Evolutionary conservation across 2,888 invertebrate species (phyloP).

Genomic region (Bruchidius siliquastri): DNA sequence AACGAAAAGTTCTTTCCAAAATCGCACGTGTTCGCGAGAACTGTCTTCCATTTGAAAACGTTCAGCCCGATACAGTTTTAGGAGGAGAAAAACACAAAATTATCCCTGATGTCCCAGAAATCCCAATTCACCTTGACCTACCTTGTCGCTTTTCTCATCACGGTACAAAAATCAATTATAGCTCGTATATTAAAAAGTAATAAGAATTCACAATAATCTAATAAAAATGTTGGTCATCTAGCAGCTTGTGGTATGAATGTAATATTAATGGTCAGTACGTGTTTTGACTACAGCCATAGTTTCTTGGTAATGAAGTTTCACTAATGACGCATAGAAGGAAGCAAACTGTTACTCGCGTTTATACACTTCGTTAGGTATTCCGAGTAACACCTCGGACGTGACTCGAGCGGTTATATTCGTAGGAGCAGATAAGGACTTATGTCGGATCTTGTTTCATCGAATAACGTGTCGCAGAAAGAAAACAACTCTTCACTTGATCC

Average conservation of each 20-base stretch:
- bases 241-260: not conserved
- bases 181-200: no score
- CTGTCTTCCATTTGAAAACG: no score
- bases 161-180: no score
- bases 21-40: no score
- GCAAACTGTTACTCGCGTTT: not conserved
- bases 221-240: not conserved
- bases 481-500: not conserved
- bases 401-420: not conserved
- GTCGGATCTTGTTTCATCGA: not conserved
- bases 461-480: not conserved
- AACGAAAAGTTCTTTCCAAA: no score
- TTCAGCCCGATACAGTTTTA: no score
- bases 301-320: not conserved
- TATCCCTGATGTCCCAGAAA: no score
- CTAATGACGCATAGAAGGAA: not conserved
- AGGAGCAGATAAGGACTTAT: not conserved
- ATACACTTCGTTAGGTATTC: not conserved
- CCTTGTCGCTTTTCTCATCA: no score
- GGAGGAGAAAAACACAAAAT: no score
- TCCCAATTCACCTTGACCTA: no score
- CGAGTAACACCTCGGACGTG: not conserved
- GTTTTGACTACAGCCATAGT: not conserved
- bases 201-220: not conserved
- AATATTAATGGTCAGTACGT: not conserved